Evolutionary conservation across 2,797 vertebrate species (phyloP).

Genomic region (Enteromius thamalakanensis): DNA sequence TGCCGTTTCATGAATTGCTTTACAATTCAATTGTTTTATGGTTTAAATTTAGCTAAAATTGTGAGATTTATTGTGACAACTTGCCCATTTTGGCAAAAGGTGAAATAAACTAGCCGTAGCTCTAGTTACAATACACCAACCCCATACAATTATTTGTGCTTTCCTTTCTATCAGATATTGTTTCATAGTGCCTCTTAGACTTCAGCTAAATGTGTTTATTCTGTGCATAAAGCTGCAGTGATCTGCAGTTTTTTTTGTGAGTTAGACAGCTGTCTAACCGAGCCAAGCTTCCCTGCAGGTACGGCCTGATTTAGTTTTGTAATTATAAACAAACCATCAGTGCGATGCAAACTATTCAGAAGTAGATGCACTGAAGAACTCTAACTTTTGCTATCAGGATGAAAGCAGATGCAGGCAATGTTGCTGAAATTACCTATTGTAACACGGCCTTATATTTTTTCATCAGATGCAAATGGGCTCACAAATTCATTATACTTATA

Average conservation of each 20-base stretch:
- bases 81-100: neutral
- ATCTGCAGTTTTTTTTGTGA: constrained; percentile 9
- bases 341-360: constrained; percentile 39
- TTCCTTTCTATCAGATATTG: neutral
- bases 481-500: constrained; percentile 59
- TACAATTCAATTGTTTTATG: neutral
- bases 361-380: constrained; percentile 30
- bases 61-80: neutral
- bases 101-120: neutral
- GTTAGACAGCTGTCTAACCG: constrained; percentile 23
- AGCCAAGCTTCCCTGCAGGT: constrained; percentile 12
- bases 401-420: constrained; percentile 34
- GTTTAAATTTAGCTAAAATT: neutral
- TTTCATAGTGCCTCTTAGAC: neutral
- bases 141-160: neutral
- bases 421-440: constrained; percentile 54
- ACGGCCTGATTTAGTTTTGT: constrained; percentile 40
- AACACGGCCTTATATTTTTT: constrained; percentile 51
- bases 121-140: neutral
- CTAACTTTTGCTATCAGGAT: constrained; percentile 35
- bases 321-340: constrained; percentile 47
- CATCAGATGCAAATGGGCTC: constrained; percentile 55
- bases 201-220: constrained; percentile 5
- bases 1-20: neutral
- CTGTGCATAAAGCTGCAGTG: constrained; percentile 7